A percentile compares a stretch with the other conserved stretches of the same genome.
Evolutionary conservation across 2,797 vertebrate genomes (phyloP).

Genomic region (Acanthurus lineatus): DNA sequence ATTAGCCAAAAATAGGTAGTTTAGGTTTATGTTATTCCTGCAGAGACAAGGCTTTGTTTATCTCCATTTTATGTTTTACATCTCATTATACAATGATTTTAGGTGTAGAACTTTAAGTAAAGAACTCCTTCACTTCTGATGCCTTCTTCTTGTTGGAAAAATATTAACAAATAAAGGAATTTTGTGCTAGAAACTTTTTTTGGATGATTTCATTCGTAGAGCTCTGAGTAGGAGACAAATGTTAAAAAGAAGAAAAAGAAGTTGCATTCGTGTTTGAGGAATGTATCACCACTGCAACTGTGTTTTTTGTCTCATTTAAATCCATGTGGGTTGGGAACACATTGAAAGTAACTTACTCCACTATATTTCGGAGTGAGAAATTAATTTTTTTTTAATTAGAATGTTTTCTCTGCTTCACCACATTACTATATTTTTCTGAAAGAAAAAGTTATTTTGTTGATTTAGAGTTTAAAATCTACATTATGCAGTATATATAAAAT

Average conservation of each 20-base stretch:
- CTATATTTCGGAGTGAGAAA: conserved; percentile 21
- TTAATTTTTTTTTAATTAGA: too few relatives aligned
- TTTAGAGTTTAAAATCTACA: not conserved
- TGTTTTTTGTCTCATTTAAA: too few relatives aligned
- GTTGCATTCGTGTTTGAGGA: too few relatives aligned
- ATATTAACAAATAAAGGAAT: not conserved
- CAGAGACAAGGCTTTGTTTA: conserved; percentile 57
- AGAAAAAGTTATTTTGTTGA: not conserved
- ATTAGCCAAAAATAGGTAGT: conserved; percentile 51
- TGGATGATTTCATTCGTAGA: not conserved
- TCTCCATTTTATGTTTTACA: conserved; percentile 43
- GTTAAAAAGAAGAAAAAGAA: too few relatives aligned
- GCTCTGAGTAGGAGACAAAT: too few relatives aligned
- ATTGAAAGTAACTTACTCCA: conserved; percentile 18
- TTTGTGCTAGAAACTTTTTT: not conserved
- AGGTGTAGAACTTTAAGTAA: conserved; percentile 14
- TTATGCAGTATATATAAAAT: too few relatives aligned
- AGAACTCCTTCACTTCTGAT: conserved; percentile 15
- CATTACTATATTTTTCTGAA: not conserved
- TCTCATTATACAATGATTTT: conserved; percentile 37
- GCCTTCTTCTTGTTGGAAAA: not conserved
- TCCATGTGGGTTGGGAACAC: too few relatives aligned
- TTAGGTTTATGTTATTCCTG: conserved; percentile 54
- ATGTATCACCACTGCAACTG: too few relatives aligned
- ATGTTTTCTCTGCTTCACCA: too few relatives aligned